Conservation (phyloP, 2,888 invertebrate genomes). For the Tetragnatha montana region DNA sequence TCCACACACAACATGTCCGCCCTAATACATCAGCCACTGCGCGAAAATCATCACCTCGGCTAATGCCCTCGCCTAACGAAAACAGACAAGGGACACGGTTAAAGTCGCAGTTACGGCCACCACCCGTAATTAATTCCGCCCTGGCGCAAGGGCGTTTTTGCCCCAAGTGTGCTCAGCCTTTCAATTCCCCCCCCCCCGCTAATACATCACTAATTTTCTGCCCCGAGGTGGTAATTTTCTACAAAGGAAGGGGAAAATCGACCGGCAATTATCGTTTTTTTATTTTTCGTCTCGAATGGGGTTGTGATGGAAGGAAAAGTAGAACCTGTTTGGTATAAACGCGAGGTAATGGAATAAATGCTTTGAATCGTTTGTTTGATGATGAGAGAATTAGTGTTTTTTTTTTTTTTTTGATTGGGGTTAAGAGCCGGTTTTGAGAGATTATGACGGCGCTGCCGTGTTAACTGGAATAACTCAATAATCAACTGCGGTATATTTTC, state of each 20-base stretch:
- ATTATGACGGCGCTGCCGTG: no score
- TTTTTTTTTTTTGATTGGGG: background rate
- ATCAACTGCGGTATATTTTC: no score
- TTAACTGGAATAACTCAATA: no score
- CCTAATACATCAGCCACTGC: no score
- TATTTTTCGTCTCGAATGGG: background rate
- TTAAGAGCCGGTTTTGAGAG: no score
- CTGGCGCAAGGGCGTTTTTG: conserved; percentile 19
- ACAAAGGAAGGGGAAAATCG: background rate
- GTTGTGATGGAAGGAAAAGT: background rate
- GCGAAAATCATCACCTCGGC: no score
- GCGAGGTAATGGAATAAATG: background rate
- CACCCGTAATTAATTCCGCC: conserved; percentile 52
- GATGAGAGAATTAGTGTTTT: background rate
- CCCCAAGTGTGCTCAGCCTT: conserved; percentile 37
- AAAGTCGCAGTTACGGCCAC: conserved; percentile 1
- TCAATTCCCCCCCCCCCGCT: conserved; percentile 2
- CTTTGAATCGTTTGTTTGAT: background rate
- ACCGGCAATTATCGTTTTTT: conserved; percentile 10
- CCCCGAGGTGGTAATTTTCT: conserved; percentile 7
- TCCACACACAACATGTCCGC: no score
- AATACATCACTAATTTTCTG: conserved; percentile 37
- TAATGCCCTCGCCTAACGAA: no score
- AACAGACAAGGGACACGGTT: background rate
- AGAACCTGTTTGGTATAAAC: background rate